phyloP scores from a whole-genome alignment of 2,797 vertebrate species.

The Galago senegalensis region DNA sequence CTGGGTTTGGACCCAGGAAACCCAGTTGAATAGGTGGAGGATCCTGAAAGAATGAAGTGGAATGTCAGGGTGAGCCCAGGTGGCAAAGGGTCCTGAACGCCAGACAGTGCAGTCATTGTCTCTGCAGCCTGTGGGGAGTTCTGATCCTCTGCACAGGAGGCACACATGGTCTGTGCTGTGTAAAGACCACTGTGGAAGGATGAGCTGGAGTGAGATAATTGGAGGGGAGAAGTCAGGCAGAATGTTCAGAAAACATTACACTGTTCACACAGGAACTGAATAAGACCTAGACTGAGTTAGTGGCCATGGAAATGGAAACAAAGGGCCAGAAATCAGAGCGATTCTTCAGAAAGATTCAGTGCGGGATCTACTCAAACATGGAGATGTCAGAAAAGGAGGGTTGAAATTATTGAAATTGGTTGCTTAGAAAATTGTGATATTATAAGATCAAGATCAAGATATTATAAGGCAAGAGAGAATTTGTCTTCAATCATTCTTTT shows the following conservation, averaged over 20 bases:
- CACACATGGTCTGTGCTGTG: not conserved
- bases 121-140: accelerated
- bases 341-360: not conserved
- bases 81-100: not conserved
- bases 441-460: not conserved
- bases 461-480: not conserved
- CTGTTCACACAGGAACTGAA: not conserved
- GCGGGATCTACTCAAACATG: not conserved
- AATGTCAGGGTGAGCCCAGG: not conserved
- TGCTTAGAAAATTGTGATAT: not conserved
- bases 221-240: not conserved
- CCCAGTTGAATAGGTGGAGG: not conserved
- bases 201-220: not conserved
- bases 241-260: slow-evolving; percentile 3
- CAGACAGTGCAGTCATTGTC: not conserved
- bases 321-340: not conserved
- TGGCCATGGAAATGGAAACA: slow-evolving; percentile 18
- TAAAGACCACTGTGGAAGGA: slow-evolving; percentile 2
- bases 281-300: not conserved
- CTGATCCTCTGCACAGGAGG: not conserved
- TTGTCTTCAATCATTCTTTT: not conserved
- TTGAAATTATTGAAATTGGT: not conserved
- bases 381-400: not conserved
- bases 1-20: not conserved
- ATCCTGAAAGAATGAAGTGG: not conserved